These are phyloP conservation scores for Oryctes rhinoceros DNA, from an alignment of 1,140 invertebrate genomes.

Conservation along the genomic window DNA sequence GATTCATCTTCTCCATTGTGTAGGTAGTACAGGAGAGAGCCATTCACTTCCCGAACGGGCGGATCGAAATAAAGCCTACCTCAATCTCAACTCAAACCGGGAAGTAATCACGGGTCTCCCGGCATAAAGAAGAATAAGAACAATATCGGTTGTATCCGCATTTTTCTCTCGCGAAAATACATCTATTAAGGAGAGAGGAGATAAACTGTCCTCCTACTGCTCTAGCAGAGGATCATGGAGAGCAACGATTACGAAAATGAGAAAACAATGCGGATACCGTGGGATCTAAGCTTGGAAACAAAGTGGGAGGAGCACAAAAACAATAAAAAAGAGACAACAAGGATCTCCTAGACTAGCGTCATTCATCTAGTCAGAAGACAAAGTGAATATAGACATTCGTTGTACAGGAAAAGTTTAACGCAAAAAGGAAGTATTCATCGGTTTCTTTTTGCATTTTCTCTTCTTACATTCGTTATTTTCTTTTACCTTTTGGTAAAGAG, in stretches of 20 bases:
- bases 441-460: neutral
- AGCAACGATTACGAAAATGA: slow-evolving; percentile 16
- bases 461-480: neutral
- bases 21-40: neutral
- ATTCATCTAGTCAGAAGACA: neutral
- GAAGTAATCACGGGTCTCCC: neutral
- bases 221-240: slow-evolving; percentile 8
- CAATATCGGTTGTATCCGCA: neutral
- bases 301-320: slow-evolving; percentile 29
- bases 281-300: neutral
- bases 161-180: slow-evolving; percentile 16
- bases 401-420: slow-evolving; percentile 6
- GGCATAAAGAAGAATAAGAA: slow-evolving; percentile 19
- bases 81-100: neutral
- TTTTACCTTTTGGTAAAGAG: too few species aligned
- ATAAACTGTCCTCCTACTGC: neutral
- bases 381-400: slow-evolving; percentile 12
- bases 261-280: slow-evolving; percentile 7
- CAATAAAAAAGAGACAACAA: neutral
- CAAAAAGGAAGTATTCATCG: neutral
- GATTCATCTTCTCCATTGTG: slow-evolving; percentile 24
- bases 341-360: neutral
- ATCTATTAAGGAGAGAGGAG: neutral
- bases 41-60: neutral
- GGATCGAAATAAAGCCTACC: slow-evolving; percentile 12